phyloP scores from a whole-genome alignment of 2,113 vertebrate species.

The Condylura cristata region DNA sequence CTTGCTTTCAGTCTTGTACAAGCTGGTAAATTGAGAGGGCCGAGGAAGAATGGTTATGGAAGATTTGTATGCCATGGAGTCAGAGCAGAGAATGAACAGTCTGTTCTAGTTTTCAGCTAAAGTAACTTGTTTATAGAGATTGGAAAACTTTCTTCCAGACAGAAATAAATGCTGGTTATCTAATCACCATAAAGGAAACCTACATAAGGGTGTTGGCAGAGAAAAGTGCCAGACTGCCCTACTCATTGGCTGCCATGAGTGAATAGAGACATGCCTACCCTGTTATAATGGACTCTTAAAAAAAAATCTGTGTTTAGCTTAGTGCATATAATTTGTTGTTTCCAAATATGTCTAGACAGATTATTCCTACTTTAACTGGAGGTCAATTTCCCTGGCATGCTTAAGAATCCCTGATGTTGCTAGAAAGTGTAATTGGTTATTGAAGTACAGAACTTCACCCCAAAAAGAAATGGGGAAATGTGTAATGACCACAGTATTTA shows the following conservation, averaged over 20 bases:
- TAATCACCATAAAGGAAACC: fast-evolving
- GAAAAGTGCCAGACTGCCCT: neutral
- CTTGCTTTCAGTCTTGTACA: neutral
- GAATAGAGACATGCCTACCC: neutral
- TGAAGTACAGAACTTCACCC: slow-evolving; percentile 7
- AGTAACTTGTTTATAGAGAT: neutral
- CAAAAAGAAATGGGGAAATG: neutral
- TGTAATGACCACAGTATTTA: neutral
- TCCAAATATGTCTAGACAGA: neutral
- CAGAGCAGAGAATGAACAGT: neutral
- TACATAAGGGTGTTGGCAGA: fast-evolving
- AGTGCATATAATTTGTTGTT: neutral
- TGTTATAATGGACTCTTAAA: neutral
- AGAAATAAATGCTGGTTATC: neutral
- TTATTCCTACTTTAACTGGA: neutral
- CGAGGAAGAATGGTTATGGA: neutral
- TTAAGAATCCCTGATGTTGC: neutral
- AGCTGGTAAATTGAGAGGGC: neutral
- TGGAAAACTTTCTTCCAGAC: neutral
- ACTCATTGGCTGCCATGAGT: neutral
- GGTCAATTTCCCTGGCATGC: neutral
- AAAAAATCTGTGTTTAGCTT: neutral
- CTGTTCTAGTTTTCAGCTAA: neutral
- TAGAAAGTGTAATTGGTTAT: slow-evolving; percentile 29
- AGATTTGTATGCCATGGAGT: neutral